Base-by-base conservation (phyloP, 2,888 invertebrate genomes). In the Rugalucina vietnamica region DNA sequence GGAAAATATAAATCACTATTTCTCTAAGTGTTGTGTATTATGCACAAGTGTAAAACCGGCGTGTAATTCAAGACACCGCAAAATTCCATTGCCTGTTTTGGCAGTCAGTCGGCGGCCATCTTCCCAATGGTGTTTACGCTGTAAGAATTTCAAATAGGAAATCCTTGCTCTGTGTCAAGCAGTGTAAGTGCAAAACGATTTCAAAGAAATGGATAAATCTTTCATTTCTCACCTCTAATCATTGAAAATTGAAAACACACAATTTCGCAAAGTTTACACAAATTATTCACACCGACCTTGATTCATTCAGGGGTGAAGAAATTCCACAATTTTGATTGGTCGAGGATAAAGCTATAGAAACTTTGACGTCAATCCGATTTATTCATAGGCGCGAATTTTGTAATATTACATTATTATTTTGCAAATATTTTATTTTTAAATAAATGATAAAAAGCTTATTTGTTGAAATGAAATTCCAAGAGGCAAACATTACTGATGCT, bases 61-160 rank as follows among this genome's bases (percentile, higher is more conserved):
- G 34, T 65, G 65, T 65, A 65, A 65, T 34, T 32, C 34, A 34
- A 65, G 65, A 32, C 65, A 21, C 34, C 21, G 34, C 12, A 34
- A 65, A 10, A 65, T 65, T 65, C 65, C 65, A 65, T 65, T 65
- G 34, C 65, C 65, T 65, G 65, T 65, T 65, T 65, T 65, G 65
- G 65, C 65, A 65, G 32, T 65, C 65, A 34, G 34, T 32, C 34
- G 65, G 65, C 65, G 65, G 65, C 65, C 65, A 65, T 65, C 34
- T 65, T 65, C n/a, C 4, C 65, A 65, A 34, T 34, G 34, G 18
- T 29, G 60, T 29, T 60, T 5, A 60, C 24, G 4, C 57, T 43
- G 10, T 43, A 43, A 43, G 43, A 43, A 43, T 12, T 12, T 8
- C 43, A 43, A 12, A 43, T 18, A 8, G 43, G 8, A 43, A 43